Evolutionary conservation across 2,797 vertebrate species (phyloP).

Genomic region (Myotis daubentonii): DNA sequence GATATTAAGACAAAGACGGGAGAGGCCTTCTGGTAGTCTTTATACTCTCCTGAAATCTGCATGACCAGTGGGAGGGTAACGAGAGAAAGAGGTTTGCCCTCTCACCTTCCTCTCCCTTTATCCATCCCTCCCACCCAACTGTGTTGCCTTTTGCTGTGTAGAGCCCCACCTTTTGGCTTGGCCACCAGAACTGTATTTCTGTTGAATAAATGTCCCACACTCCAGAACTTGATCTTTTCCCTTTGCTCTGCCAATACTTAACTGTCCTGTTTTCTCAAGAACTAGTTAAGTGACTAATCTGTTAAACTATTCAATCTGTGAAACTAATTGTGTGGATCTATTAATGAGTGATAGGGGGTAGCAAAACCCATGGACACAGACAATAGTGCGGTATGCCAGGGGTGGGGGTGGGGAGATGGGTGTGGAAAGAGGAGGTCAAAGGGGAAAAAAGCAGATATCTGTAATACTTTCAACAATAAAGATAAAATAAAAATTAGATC

Average conservation of each 20-base stretch:
- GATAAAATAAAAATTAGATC: too few species aligned
- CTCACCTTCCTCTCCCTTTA: background rate
- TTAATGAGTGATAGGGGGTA: background rate
- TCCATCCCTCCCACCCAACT: background rate
- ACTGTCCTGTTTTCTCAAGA: slow-evolving; percentile 34
- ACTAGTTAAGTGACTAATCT: background rate
- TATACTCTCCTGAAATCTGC: background rate
- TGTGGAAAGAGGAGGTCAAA: too few species aligned
- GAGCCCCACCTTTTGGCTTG: background rate
- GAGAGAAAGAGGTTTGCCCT: background rate
- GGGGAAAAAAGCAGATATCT: rapidly evolving
- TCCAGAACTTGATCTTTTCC: slow-evolving; percentile 19
- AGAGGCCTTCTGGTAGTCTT: background rate
- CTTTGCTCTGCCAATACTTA: background rate
- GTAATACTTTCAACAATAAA: too few species aligned
- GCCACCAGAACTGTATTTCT: background rate
- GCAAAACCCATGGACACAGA: background rate
- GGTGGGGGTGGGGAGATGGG: too few species aligned
- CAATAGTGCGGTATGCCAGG: too few species aligned
- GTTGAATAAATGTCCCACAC: background rate
- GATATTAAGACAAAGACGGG: background rate
- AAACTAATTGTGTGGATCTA: background rate
- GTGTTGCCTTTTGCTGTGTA: background rate
- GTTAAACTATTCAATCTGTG: slow-evolving; percentile 33
- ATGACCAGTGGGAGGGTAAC: background rate